These are phyloP conservation scores for Halichoerus grypus DNA, from an alignment of 2,113 vertebrate genomes.

Conservation along the genomic window DNA sequence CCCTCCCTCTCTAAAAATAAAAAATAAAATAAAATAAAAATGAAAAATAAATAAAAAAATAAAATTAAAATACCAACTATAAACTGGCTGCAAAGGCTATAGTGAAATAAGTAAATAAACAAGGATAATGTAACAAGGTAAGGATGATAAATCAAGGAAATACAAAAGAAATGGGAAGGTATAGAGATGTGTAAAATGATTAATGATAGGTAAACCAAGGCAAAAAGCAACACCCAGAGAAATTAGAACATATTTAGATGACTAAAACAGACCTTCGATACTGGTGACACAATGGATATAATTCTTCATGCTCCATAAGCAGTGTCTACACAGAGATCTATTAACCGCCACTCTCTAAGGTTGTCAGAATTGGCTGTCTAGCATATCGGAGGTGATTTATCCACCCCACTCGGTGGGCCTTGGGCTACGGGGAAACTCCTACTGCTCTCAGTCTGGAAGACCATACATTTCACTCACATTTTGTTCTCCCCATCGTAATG, in stretches of 20 bases:
- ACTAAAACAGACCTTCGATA: not conserved
- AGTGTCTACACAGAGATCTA: no score
- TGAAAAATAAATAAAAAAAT: not conserved
- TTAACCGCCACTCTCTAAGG: accelerated
- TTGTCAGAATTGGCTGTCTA: not conserved
- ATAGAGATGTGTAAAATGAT: not conserved
- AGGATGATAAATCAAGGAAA: not conserved
- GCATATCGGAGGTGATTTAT: not conserved
- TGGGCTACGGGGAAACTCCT: no score
- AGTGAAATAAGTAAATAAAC: not conserved
- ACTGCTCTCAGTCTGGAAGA: accelerated
- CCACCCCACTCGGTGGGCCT: accelerated
- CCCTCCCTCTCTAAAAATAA: not conserved
- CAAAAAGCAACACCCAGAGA: not conserved
- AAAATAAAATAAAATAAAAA: no score
- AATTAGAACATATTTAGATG: no score
- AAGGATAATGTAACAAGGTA: not conserved
- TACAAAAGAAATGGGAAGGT: not conserved
- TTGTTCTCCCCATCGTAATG: not conserved
- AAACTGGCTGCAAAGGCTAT: not conserved
- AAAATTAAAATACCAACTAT: not conserved
- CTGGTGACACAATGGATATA: accelerated
- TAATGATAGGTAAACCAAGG: not conserved
- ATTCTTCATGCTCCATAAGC: not conserved
- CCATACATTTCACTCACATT: accelerated